Percentiles rank a stretch among this genome's conserved stretches.
These are phyloP conservation scores for Neoaliturus tenellus DNA, from an alignment of 2,888 invertebrate species.

Conservation along the genomic window DNA sequence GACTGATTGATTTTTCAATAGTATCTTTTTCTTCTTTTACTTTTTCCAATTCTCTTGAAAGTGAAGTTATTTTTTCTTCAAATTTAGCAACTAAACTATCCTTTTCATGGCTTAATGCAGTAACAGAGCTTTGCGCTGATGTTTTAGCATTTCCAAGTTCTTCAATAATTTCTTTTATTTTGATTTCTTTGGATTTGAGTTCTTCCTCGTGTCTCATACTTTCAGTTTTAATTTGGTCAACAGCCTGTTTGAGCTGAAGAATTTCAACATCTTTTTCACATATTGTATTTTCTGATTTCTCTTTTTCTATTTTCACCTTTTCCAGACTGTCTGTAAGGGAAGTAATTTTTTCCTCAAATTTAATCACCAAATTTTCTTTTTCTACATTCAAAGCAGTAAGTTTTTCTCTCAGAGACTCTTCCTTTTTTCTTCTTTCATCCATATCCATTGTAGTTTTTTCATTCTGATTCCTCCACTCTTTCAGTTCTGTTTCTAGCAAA, in stretches of 20 bases:
- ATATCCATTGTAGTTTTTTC: neutral
- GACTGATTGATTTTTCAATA: neutral
- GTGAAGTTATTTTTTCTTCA: neutral
- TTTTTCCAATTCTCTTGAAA: conserved; percentile 3
- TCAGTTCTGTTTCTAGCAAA: conserved; percentile 63
- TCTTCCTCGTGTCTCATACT: neutral
- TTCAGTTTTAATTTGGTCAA: neutral
- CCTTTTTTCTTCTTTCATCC: conserved; percentile 42
- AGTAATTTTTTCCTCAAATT: neutral
- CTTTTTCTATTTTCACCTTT: conserved; percentile 16
- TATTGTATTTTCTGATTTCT: conserved; percentile 1
- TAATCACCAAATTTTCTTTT: conserved; percentile 59
- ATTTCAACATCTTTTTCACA: conserved; percentile 39
- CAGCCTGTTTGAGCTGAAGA: conserved; percentile 1
- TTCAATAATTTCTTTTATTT: neutral
- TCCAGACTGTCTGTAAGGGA: neutral
- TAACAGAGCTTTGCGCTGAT: neutral
- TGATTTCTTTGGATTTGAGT: neutral
- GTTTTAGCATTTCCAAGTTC: neutral
- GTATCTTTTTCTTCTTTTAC: neutral
- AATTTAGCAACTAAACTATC: neutral
- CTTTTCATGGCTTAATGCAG: neutral
- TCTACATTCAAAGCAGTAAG: conserved; percentile 74
- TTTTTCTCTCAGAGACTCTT: conserved; percentile 71
- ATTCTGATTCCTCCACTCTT: conserved; percentile 23